Base-by-base conservation (phyloP, 2,113 vertebrate species). In the Prolemur simus region DNA sequence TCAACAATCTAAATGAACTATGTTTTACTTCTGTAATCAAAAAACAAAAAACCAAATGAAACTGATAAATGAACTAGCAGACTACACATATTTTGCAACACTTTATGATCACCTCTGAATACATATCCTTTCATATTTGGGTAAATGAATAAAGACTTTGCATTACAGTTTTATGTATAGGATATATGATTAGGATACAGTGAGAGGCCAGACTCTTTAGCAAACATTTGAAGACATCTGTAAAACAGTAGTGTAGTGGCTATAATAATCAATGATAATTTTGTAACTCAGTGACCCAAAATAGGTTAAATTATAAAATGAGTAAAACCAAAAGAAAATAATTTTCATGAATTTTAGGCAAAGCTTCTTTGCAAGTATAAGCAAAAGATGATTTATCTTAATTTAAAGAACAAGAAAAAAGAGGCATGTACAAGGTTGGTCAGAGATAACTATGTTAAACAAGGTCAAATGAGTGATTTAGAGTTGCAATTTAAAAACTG, bases 51-150 rank as follows among this genome's bases (percentile, higher is more conserved):
- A 83, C 5, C 39, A 88, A 60, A 58, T 71, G 34, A 92, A 76
- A 64, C 56, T 45, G 81, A 82, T 52, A 93, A 93, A 96, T 58
- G 29, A 95, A 90, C 64, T 92, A 73, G 54, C 92, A 97, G 34
- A 84, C 17, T 84, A 42, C 12, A 63, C 11, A n/a, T 39, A 78
- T 85, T 95, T 85, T 74, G 14, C 83, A 87, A 91, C 86, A 92
- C 54, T 89, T 95, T 84, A 93, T 64, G 29, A 92, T 96, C 39
- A 87, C 71, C 78, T 95, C 63, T 95, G 37, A 93, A 82, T 39
- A 64, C 45, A 45, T 54, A 68, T 5, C 39, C 84, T 91, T 93
- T 97, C 18, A 39, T 42, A 83, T 73, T 34, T 81, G 60, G 11
- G 14, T 88, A 81, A 93, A 68, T 82, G 68, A 95, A 74, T 56